Base-by-base conservation (phyloP, 2,888 invertebrate genomes). In the Nipponacmea schrenckii region DNA sequence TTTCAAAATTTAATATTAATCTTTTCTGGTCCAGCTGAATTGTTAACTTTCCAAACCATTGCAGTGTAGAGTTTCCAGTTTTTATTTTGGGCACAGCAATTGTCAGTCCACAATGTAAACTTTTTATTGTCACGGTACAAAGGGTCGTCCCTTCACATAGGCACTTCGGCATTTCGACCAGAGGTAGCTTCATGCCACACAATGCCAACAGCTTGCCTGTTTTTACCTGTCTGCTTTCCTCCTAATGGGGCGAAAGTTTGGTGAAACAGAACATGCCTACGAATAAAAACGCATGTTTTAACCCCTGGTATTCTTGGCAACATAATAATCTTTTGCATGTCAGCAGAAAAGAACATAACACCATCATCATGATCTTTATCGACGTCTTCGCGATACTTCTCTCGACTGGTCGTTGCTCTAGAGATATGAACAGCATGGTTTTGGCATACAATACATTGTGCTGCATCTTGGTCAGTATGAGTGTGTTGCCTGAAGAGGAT, bases 1-100 rank as follows among this genome's bases (percentile, higher is more conserved):
- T 15, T 26, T 71, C 68, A 27, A 68, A 62, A 44, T 46, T 71
- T 62, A 26, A 71, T 48, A 26, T 24, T 68, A 14, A 71, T 46
- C n/a, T 44, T 39, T n/a, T 62, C 67, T 8, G 44, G 8, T 0
- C 26, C 24, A 15, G 39, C 26, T 12, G 7, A 10, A 27, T 39
- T 20, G 62, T 68, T 68, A 17, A 71, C 63, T 45, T 39, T 5
- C 14, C n/a, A 7, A n/a, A 67, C 62, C 62, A 71, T n/a, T n/a
- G 62, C 62, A 7, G 71, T 68, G 31, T 69, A 45, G 4, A 71
- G 20, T 15, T 14, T 31, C 17, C 3, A 56, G 24, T 56, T 56
- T 20, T 56, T 56, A 24, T 56, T 56, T 24, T 56, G 56, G 24
- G 56, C 20, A n/a, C 20, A 24, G 31, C 68, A 71, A 26, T 68